Evolutionary conservation across 92 coral and sea anemone genomes (phyloP).

Genomic region (Phenganax subtilis): DNA sequence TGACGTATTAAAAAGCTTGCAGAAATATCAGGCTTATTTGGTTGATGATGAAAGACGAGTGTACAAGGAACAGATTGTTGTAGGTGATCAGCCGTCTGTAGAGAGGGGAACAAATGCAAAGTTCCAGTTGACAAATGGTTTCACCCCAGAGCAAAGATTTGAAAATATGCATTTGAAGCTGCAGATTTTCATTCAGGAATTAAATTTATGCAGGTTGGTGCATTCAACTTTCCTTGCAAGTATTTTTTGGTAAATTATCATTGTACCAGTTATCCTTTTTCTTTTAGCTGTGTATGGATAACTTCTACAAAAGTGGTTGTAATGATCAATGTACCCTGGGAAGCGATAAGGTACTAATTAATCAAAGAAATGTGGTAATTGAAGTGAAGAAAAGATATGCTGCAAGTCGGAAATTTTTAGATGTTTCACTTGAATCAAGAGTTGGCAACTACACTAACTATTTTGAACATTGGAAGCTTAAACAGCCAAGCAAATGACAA

Average conservation of each 20-base stretch:
- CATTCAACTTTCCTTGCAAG: background rate
- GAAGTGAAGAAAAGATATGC: slow-evolving; percentile 13
- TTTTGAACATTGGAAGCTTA: background rate
- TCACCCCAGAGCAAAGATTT: slow-evolving; percentile 23
- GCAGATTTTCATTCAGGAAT: slow-evolving; percentile 35
- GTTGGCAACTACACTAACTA: slow-evolving; percentile 3
- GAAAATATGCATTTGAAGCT: slow-evolving; percentile 20
- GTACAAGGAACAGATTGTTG: background rate
- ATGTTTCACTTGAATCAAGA: background rate
- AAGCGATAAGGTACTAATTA: slow-evolving; percentile 2
- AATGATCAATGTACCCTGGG: slow-evolving; percentile 9
- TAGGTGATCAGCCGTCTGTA: slow-evolving; percentile 30
- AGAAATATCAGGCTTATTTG: slow-evolving; percentile 9
- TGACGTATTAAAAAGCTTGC: background rate
- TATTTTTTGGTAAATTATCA: no score
- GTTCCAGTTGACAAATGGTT: slow-evolving; percentile 21
- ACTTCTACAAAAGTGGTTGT: background rate
- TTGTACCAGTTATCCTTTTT: background rate
- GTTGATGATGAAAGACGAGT: slow-evolving; percentile 9
- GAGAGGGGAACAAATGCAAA: slow-evolving; percentile 31
- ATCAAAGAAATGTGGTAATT: slow-evolving; percentile 2
- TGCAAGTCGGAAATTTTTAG: background rate
- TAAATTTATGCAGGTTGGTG: slow-evolving; percentile 26
- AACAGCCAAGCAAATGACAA: background rate
- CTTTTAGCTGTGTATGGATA: slow-evolving; percentile 21